Conservation (phyloP, 2,797 vertebrate species). For the Pseudochirops cupreus region DNA sequence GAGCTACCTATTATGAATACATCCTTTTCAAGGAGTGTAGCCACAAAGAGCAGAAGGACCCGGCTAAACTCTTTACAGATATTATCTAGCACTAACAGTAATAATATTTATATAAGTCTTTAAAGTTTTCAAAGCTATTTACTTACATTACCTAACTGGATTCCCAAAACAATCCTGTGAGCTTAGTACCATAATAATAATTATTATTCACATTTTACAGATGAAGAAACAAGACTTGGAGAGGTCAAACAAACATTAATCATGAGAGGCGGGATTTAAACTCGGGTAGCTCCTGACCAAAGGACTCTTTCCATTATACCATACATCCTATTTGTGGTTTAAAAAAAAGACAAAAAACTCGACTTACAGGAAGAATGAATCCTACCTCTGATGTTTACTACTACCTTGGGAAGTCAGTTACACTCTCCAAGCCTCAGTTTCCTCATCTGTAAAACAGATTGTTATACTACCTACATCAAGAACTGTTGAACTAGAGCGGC, state of each 20-base stretch:
- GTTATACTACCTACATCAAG: background rate
- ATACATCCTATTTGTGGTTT: background rate
- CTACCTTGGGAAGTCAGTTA: background rate
- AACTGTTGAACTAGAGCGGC: too few species aligned
- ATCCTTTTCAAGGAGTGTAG: background rate
- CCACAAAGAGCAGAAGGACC: background rate
- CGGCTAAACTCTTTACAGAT: background rate
- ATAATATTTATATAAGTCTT: background rate
- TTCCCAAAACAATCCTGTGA: background rate
- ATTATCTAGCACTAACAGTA: background rate
- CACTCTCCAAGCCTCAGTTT: background rate
- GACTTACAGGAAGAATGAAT: background rate
- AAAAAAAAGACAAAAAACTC: background rate
- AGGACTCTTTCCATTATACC: slow-evolving; percentile 20
- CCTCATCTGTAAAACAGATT: background rate
- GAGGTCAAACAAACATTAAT: background rate
- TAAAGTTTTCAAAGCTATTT: background rate
- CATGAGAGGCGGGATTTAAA: slow-evolving; percentile 4
- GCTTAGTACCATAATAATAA: background rate
- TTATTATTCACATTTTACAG: background rate
- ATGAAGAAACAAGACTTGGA: background rate
- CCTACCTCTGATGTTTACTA: too few species aligned
- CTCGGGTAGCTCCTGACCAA: background rate
- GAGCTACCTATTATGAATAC: background rate
- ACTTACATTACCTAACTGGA: background rate